Evolutionary conservation across 2,113 vertebrate species (phyloP).

Genomic region (Zosterops japonicus): DNA sequence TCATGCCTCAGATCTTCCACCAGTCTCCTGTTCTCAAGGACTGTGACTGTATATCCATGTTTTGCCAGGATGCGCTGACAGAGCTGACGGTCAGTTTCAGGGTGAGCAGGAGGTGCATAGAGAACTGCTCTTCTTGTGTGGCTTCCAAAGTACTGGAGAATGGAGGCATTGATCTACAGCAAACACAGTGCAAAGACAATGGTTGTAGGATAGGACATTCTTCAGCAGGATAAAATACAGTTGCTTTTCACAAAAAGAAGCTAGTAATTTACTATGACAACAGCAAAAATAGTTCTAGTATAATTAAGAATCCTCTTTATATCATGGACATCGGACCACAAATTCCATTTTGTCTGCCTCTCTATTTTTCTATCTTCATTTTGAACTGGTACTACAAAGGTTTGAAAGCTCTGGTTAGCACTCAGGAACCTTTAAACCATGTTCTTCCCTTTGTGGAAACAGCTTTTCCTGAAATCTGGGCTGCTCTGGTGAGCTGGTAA

Average conservation of each 20-base stretch:
- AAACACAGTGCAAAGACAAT: conserved; percentile 11
- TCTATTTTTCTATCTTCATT: not conserved
- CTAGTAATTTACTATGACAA: not conserved
- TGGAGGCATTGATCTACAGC: conserved; percentile 63
- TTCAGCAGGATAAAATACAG: not conserved
- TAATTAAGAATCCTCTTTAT: not conserved
- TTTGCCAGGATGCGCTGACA: conserved; percentile 79
- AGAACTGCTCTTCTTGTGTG: conserved; percentile 73
- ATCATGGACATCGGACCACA: not conserved
- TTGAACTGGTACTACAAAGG: not conserved
- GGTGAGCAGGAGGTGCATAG: conserved; percentile 58
- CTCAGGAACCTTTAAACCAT: not conserved
- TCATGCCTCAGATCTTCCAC: conserved; percentile 28
- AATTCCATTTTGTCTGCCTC: not conserved
- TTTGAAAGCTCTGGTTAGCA: not conserved
- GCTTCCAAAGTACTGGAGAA: conserved; percentile 57
- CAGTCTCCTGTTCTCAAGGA: conserved; percentile 70
- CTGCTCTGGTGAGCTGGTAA: not conserved
- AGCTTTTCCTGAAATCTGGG: not conserved
- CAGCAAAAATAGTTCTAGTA: not conserved
- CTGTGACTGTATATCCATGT: conserved; percentile 76
- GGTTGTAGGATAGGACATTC: not conserved
- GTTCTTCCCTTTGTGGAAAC: not conserved
- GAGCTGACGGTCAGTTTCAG: conserved; percentile 72
- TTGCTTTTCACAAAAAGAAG: not conserved